Evolutionary conservation across 2,797 vertebrate genomes (phyloP).

Genomic region (Brachymystax lenok): DNA sequence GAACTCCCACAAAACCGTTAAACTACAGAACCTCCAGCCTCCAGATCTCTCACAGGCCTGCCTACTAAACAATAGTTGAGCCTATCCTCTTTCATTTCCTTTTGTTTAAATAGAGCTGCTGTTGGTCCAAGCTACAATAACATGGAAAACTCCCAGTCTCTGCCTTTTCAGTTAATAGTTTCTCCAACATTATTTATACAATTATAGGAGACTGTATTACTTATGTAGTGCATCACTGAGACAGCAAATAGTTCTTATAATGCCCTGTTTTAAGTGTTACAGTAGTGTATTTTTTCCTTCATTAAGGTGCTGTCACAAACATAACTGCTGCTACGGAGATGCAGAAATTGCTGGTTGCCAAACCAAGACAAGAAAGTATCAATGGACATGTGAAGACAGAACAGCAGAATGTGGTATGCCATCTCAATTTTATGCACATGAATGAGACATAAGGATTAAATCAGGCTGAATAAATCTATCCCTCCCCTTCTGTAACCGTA

Average conservation of each 20-base stretch:
- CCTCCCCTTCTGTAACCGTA: no score
- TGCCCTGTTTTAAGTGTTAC: background rate
- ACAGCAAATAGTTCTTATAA: background rate
- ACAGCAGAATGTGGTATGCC: conserved; percentile 81
- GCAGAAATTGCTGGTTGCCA: conserved; percentile 81
- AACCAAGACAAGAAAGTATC: conserved; percentile 79
- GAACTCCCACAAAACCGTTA: conserved; percentile 36
- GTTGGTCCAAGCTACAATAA: conserved; percentile 28
- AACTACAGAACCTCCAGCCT: conserved; percentile 46
- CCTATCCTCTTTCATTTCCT: conserved; percentile 10
- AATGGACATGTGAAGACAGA: conserved; percentile 82
- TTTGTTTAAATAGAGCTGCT: conserved; percentile 51
- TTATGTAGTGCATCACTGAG: background rate
- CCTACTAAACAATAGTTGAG: conserved; percentile 24
- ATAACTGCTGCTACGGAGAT: conserved; percentile 89
- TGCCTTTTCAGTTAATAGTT: conserved; percentile 5
- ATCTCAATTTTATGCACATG: conserved; percentile 3
- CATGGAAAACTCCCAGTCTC: conserved; percentile 24
- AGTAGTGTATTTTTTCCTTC: background rate
- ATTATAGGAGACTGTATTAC: background rate
- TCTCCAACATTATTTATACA: background rate
- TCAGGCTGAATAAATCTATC: background rate
- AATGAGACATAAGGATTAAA: background rate
- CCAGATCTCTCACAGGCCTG: background rate
- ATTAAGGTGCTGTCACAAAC: conserved; percentile 88